phyloP scores from a whole-genome alignment of 2,797 vertebrate species.

The Vipera ursinii region DNA sequence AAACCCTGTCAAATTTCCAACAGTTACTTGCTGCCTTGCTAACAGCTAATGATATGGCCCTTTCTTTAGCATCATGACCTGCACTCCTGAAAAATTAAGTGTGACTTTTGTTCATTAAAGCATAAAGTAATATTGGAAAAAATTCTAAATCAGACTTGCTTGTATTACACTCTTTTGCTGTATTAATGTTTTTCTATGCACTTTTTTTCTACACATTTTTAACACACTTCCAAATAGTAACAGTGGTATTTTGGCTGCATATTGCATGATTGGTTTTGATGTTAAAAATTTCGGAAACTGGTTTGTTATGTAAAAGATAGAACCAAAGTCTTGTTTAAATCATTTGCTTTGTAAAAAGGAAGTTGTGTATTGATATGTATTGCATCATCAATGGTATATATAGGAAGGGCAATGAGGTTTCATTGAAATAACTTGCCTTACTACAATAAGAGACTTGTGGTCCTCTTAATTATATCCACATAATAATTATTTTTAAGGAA shows the following conservation, averaged over 20 bases:
- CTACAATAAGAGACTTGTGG: neutral
- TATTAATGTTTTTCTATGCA: neutral
- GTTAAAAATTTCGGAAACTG: neutral
- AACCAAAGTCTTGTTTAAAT: neutral
- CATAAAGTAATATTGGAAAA: neutral
- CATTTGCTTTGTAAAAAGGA: neutral
- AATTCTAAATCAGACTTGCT: neutral
- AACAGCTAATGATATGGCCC: neutral
- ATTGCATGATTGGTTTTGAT: neutral
- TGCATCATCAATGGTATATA: slow-evolving; percentile 9
- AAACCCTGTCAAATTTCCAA: neutral
- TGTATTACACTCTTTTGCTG: neutral
- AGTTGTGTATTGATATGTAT: neutral
- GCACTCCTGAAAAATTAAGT: neutral
- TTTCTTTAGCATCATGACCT: neutral
- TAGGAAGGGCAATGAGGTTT: slow-evolving; percentile 29
- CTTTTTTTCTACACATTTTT: neutral
- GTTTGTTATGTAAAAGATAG: neutral
- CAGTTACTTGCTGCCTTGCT: neutral
- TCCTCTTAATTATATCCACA: slow-evolving; percentile 10
- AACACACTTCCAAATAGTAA: neutral
- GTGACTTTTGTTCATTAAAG: neutral
- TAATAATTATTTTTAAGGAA: neutral
- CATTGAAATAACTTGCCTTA: neutral
- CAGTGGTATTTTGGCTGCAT: neutral